Percentiles rank a stretch among this genome's conserved stretches.
Evolutionary conservation across 1,140 invertebrate genomes (phyloP).

Genomic region (Centruroides sculpturatus): DNA sequence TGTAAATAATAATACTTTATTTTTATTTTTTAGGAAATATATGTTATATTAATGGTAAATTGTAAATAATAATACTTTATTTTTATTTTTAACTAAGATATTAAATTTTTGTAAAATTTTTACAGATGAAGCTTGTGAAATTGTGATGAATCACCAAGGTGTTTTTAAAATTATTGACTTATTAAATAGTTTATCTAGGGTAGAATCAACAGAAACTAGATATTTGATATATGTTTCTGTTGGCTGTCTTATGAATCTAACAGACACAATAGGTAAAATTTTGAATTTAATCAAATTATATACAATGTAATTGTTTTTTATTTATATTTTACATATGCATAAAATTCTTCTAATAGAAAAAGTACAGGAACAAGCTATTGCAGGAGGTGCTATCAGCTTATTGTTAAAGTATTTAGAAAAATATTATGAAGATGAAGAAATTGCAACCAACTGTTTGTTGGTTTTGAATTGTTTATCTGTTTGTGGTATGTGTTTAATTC

Average conservation of each 20-base stretch:
- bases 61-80: background rate
- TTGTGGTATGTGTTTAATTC: constrained; percentile 26
- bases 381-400: constrained; percentile 47
- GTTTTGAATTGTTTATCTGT: constrained; percentile 60
- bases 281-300: background rate
- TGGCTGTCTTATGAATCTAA: constrained; percentile 62
- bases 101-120: constrained; percentile 2
- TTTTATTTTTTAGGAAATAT: constrained; percentile 74
- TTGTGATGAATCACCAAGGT: constrained; percentile 28
- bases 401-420: constrained; percentile 37
- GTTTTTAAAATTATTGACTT: constrained; percentile 26
- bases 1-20: too few species aligned
- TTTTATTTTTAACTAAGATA: background rate
- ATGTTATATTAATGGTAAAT: constrained; percentile 66
- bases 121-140: constrained; percentile 29
- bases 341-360: constrained; percentile 17
- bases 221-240: constrained; percentile 37
- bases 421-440: constrained; percentile 38
- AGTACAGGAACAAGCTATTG: constrained; percentile 37
- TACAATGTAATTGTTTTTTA: background rate
- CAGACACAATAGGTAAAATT: constrained; percentile 50
- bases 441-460: constrained; percentile 49
- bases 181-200: constrained; percentile 23
- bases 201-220: constrained; percentile 21
- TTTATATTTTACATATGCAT: background rate